Base-by-base conservation (phyloP, 2,797 vertebrate species). In the Darevskia nairensis region DNA sequence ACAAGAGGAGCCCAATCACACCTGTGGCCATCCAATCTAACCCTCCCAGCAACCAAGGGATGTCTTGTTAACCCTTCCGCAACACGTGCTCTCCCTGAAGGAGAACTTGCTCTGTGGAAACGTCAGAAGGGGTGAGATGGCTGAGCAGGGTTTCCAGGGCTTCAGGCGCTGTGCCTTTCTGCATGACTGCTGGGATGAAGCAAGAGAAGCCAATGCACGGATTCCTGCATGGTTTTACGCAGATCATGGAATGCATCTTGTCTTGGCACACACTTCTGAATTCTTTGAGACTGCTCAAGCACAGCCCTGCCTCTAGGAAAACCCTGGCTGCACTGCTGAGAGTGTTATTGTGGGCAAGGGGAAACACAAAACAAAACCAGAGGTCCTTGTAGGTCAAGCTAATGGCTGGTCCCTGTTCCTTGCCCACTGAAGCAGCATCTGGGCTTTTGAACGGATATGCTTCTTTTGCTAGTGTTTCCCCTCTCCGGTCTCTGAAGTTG, bases 361-460 rank as follows among this genome's bases (percentile, higher is more conserved):
- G 8, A 21, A 17, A 32, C 15, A 32, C 27, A n/a, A 9, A 13
- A 13, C 50, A 44, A 19, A 8, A 74, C 25, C 6, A 29, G 77
- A 76, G 71, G 88, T 68, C 83, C 87, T 80, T 76, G 88, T 81
- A 85, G 83, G 88, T 85, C 88, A 81, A n/a, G 25, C 78, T 89
- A 55, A 29, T n/a, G 27, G 59, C n/a, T 1, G 46, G 72, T 69
- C 29, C 4, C 15, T 17, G 46, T 71, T 66, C 19, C 1, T 79
- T 86, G 0, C 0, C 25, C 69, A 55, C 17, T 80, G 59, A 84
- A 86, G 71, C 79, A 44, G 41, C 21, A 41, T 3, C 8, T 10
- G 1, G 2, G 55, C 75, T 86, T 83, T 85, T 32, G 88, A 89
- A 77, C 55, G 41, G 1, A 59, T 69, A 11, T 69, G 39, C 68